phyloP scores from a whole-genome alignment of 2,888 invertebrate species.

The Byasa hedistus region DNA sequence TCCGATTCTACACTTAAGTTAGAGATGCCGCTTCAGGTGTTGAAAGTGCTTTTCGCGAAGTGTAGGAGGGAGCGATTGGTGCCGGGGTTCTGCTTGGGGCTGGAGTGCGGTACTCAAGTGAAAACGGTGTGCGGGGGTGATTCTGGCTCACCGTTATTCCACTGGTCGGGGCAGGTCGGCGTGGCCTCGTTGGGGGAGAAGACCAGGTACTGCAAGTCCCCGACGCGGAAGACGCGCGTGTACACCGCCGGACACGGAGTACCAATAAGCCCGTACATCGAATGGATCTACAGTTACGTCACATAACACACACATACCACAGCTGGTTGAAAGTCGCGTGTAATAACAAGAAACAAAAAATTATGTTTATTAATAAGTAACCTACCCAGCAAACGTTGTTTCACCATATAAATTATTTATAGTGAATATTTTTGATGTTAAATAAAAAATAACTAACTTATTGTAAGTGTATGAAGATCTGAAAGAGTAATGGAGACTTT shows the following conservation, averaged over 20 bases:
- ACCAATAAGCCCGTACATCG: neutral
- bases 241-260: neutral
- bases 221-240: neutral
- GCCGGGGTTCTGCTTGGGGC: conserved; percentile 1
- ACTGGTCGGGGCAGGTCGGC: neutral
- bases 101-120: neutral
- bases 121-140: neutral
- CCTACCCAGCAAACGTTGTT: too few species aligned
- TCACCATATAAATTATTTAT: too few species aligned
- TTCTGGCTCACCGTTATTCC: neutral
- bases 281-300: neutral
- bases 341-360: too few species aligned
- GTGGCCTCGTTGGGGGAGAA: neutral
- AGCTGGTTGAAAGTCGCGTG: too few species aligned
- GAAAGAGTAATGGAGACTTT: too few species aligned
- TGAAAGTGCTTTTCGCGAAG: neutral
- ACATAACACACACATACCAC: neutral
- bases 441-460: too few species aligned
- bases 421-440: too few species aligned
- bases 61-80: neutral
- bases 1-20: neutral
- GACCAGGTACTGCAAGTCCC: neutral
- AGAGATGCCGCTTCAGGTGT: neutral
- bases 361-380: too few species aligned
- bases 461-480: too few species aligned